phyloP scores from a whole-genome alignment of 2,113 vertebrate species.

The Pavo muticus region DNA sequence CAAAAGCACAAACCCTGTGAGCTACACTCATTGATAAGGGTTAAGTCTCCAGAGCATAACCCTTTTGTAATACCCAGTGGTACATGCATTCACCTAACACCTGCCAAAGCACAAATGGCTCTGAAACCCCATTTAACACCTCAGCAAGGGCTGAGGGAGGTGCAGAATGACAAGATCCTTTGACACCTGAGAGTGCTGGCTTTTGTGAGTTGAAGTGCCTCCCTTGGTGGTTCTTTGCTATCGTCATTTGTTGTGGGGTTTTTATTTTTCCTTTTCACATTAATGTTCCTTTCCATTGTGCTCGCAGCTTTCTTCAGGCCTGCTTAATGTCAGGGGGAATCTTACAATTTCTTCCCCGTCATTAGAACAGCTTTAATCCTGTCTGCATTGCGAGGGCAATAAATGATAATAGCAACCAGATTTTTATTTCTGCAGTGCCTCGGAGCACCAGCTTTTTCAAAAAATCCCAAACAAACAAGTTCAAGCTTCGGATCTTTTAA shows the following conservation, averaged over 20 bases:
- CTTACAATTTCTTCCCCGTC: conserved; percentile 39
- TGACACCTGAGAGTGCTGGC: neutral
- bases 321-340: conserved; percentile 49
- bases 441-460: neutral
- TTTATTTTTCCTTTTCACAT: conserved; percentile 38
- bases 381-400: neutral
- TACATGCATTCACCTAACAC: neutral
- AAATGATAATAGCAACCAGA: conserved; percentile 28
- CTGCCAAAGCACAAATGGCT: conserved; percentile 11
- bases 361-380: conserved; percentile 60
- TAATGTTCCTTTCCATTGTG: conserved; percentile 24
- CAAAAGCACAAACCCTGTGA: neutral
- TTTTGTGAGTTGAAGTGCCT: conserved; percentile 38
- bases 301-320: conserved; percentile 44
- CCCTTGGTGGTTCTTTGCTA: conserved; percentile 28
- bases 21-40: neutral
- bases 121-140: conserved; percentile 32
- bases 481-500: conserved; percentile 38
- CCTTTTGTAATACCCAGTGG: neutral
- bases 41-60: neutral
- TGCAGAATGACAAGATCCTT: conserved; percentile 35
- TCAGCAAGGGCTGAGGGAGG: conserved; percentile 2
- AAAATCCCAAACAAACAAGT: conserved; percentile 60
- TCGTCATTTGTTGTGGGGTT: neutral
- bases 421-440: conserved; percentile 29